A percentile compares a stretch with the other conserved stretches of the same genome.
phyloP scores from a whole-genome alignment of 2,113 vertebrate species.

The Uropsilus gracilis region DNA sequence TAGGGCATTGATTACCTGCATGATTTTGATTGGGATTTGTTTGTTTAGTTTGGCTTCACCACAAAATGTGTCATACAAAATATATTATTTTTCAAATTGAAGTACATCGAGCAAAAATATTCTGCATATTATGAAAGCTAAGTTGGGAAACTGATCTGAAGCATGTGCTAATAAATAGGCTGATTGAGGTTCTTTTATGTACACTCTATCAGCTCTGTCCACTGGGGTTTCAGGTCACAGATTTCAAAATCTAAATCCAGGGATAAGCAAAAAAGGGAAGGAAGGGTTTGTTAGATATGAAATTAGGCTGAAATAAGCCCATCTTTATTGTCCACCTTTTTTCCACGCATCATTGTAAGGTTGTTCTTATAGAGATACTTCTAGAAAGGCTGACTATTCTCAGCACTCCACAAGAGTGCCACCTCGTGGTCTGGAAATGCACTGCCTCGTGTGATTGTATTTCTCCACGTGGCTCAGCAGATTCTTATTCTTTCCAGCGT shows the following conservation, averaged over 20 bases:
- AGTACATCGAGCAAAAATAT: constrained; percentile 2
- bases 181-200: background rate
- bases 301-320: background rate
- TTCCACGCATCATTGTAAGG: rapidly evolving
- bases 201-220: background rate
- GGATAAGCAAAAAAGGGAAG: background rate
- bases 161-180: background rate
- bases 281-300: background rate
- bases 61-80: constrained; percentile 6
- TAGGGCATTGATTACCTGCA: background rate
- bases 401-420: background rate
- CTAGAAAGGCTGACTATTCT: background rate
- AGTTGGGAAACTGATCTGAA: background rate
- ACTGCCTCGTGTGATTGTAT: background rate
- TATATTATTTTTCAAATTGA: background rate
- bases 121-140: background rate
- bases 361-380: background rate
- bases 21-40: background rate
- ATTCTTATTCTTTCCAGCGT: background rate
- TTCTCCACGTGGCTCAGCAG: background rate
- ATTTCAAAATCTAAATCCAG: background rate
- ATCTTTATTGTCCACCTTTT: background rate
- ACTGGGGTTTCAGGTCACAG: background rate
- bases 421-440: background rate
- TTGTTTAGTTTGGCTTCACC: background rate